A percentile compares a stretch with the other conserved stretches of the same genome.
Evolutionary conservation across 2,113 vertebrate species (phyloP).

Genomic region (Tinamus guttatus): DNA sequence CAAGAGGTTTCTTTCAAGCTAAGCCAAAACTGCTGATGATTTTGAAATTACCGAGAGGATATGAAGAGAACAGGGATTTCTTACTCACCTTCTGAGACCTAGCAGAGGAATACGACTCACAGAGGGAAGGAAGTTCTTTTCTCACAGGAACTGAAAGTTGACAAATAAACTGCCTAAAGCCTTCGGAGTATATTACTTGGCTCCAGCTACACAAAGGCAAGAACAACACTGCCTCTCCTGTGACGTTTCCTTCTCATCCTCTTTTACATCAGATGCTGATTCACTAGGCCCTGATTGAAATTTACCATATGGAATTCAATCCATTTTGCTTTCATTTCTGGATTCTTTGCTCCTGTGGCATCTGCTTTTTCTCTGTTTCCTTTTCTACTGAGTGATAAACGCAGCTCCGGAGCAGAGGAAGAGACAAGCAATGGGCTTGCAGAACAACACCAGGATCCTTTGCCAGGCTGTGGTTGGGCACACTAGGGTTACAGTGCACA

Average conservation of each 20-base stretch:
- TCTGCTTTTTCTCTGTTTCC: background rate
- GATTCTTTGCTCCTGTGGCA: background rate
- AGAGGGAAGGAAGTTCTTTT: background rate
- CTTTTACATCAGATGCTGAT: background rate
- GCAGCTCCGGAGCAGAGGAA: background rate
- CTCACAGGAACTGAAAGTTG: background rate
- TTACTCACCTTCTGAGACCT: background rate
- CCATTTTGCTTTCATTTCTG: background rate
- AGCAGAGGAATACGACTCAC: background rate
- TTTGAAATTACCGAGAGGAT: background rate
- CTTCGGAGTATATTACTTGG: background rate
- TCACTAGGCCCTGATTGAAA: background rate
- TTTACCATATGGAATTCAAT: background rate
- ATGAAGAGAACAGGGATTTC: background rate
- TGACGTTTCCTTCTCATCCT: background rate
- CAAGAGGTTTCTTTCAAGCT: background rate
- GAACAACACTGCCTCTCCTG: background rate
- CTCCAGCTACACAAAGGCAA: background rate
- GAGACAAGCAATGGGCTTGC: fast-evolving
- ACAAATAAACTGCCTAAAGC: background rate
- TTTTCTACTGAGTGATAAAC: background rate
- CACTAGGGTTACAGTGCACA: no score
- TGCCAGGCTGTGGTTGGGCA: no score
- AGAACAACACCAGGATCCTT: background rate
- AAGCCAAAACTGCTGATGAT: background rate